Conservation (phyloP, 2,888 invertebrate genomes). For the Copidosoma aretas region DNA sequence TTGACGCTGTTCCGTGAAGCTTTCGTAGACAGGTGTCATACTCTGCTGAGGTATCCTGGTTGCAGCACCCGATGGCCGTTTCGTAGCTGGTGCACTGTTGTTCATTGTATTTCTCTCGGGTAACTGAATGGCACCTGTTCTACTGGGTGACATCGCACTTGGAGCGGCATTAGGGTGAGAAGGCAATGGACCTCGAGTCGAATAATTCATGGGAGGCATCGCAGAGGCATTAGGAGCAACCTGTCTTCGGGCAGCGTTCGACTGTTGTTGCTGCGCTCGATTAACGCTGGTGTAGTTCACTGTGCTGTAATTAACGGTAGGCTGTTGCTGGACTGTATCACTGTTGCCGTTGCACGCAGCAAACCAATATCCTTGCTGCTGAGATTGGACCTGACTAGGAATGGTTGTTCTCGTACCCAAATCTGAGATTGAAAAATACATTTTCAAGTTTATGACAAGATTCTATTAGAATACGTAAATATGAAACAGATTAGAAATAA, state of each 20-base stretch:
- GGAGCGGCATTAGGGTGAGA: constrained; percentile 14
- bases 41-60: constrained; percentile 39
- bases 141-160: constrained; percentile 8
- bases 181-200: constrained; percentile 22
- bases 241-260: not conserved
- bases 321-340: not conserved
- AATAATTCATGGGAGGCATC: not conserved
- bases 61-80: constrained; percentile 40
- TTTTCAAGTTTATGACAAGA: no score
- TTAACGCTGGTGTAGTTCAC: not conserved
- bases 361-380: constrained; percentile 28
- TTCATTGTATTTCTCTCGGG: constrained; percentile 34
- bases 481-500: not conserved
- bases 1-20: constrained; percentile 8
- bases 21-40: constrained; percentile 13
- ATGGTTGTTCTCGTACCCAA: not conserved
- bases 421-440: constrained; percentile 15
- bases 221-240: not conserved
- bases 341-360: constrained; percentile 15
- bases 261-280: not conserved
- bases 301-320: constrained; percentile 1
- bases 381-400: constrained; percentile 1
- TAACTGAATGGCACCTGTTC: constrained; percentile 36
- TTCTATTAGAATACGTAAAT: not conserved
- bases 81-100: constrained; percentile 8